Conservation (phyloP, 2,888 invertebrate genomes). For the Sminthurinus aureus region DNA sequence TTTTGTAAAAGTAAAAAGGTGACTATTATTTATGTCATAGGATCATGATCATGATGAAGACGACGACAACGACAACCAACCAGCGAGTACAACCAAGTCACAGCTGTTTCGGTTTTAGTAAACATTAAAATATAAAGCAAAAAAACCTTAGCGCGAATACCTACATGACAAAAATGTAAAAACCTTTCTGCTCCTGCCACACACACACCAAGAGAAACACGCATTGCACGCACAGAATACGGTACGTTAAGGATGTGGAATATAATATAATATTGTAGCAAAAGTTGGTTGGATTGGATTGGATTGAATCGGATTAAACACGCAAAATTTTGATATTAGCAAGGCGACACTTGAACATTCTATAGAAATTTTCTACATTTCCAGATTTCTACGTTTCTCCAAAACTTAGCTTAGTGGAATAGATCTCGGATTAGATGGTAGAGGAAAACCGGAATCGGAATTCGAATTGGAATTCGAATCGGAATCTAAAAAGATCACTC, state of each 20-base stretch:
- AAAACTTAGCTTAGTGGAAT: not conserved
- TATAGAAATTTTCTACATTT: too few relatives aligned
- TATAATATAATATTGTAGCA: too few relatives aligned
- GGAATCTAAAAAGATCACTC: not conserved
- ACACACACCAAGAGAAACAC: not conserved
- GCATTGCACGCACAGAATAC: not conserved
- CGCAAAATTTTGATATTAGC: not conserved
- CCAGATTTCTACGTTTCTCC: too few relatives aligned
- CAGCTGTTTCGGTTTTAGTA: not conserved
- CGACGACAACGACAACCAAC: too few relatives aligned
- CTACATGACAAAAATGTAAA: not conserved
- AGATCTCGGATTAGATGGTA: not conserved
- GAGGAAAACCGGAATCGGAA: not conserved
- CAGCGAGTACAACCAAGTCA: not conserved
- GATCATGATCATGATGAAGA: not conserved
- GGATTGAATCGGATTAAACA: not conserved
- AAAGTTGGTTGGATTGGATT: too few relatives aligned
- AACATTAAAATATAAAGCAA: too few relatives aligned
- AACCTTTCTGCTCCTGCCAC: not conserved
- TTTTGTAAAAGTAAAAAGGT: not conserved
- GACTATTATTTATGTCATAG: slow-evolving; percentile 14
- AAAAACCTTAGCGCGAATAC: not conserved
- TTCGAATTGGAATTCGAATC: too few relatives aligned
- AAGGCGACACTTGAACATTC: too few relatives aligned
- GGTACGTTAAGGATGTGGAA: not conserved